Conservation (phyloP, 2,797 vertebrate genomes). For the Phaenicophaeus curvirostris region DNA sequence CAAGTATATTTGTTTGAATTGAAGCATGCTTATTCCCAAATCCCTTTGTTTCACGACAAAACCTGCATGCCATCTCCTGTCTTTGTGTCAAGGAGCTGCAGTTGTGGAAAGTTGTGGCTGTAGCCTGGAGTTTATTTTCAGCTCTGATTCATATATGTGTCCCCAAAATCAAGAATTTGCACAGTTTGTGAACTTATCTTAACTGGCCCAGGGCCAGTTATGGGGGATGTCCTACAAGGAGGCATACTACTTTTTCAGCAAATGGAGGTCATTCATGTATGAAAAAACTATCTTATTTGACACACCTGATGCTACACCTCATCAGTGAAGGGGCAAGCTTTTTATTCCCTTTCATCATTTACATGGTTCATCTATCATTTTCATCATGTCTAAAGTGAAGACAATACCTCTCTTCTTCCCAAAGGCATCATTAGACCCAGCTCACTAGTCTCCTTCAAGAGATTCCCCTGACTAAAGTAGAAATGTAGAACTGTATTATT, state of each 20-base stretch:
- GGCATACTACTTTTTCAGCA: not conserved
- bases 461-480: not conserved
- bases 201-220: not conserved
- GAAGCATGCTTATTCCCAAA: not conserved
- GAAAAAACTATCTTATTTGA: not conserved
- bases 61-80: not conserved
- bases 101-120: not conserved
- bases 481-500: not conserved
- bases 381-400: not conserved
- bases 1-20: not conserved
- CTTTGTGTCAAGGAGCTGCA: not conserved
- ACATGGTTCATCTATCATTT: not conserved
- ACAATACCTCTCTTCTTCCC: not conserved
- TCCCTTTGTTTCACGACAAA: not conserved
- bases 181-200: not conserved
- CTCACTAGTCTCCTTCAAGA: not conserved
- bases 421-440: not conserved
- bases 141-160: rapidly evolving
- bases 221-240: not conserved
- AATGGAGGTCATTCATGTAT: not conserved
- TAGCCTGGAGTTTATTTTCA: not conserved
- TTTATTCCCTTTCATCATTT: not conserved
- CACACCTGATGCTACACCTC: not conserved
- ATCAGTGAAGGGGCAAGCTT: not conserved
- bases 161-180: not conserved